Base-by-base conservation (phyloP, 2,888 invertebrate genomes). In the Psylliodes chrysocephalus region DNA sequence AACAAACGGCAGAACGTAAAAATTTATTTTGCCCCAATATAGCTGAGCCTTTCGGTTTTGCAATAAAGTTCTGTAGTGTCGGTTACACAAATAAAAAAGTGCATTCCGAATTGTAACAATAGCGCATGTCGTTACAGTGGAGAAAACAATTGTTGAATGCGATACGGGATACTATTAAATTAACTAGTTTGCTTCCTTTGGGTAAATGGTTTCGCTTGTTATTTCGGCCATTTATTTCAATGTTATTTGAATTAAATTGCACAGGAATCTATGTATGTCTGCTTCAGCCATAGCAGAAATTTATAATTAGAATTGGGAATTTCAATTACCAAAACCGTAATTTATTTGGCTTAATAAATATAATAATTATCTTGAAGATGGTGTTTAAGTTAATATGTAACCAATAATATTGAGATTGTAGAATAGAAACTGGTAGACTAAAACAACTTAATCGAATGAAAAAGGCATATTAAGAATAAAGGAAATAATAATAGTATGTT, bases 141-240 rank as follows among this genome's bases (percentile, higher is more conserved):
- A 47, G 64, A 55, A 64, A 64, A 67, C 59, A 67, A 67, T 62
- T 62, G 64, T 61, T 61, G 53, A 64, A 67, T 61, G 64, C 51
- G 44, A 59, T 63, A 44, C 54, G 51, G 57, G 47, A 64, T 61
- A 62, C 62, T 56, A 59, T 67, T 59, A 54, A 64, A 64, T 62
- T 60, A 59, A 64, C 67, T 56, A 52, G 42, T 53, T 44, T 56
- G 56, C 35, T 59, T 53, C 66, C 47, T 63, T 63, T 52, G 44
- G 42, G 60, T 53, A 55, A 57, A 60, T 52, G 49, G 52, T 55
- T 63, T 25, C 40, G 59, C 35, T 44, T 59, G 57, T 57, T 54
- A 63, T 59, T 59, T 52, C 19, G 59, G 40, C 47, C 42, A 53
- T 63, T 59, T 47, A 63, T 57, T 63, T 63, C 22, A 64, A 60